These are phyloP conservation scores for Zaprionus africanus DNA, from an alignment of 1,140 invertebrate genomes.

Conservation along the genomic window DNA sequence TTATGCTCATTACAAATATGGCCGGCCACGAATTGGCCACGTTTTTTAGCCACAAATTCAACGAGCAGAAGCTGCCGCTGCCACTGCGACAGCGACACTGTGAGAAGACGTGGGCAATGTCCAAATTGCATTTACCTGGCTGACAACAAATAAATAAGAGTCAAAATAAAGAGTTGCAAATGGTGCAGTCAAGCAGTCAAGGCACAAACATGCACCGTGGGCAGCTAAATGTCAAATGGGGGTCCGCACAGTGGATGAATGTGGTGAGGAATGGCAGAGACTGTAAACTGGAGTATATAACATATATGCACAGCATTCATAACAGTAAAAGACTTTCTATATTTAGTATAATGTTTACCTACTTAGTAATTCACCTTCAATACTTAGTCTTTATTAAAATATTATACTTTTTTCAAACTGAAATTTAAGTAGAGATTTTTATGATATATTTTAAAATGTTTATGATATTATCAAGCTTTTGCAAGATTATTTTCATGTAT, in stretches of 20 bases:
- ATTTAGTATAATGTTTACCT: too few relatives aligned
- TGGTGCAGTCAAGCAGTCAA: conserved; percentile 56
- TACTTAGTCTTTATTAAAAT: too few relatives aligned
- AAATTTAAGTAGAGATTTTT: too few relatives aligned
- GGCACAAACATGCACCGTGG: conserved; percentile 15
- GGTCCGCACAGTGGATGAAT: not conserved
- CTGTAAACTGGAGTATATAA: not conserved
- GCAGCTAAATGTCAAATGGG: conserved; percentile 13
- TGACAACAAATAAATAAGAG: conserved; percentile 82
- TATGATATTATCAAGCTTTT: too few relatives aligned
- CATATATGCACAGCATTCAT: too few relatives aligned
- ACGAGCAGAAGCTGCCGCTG: conserved; percentile 44
- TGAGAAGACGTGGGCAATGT: conserved; percentile 54
- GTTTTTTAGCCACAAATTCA: conserved; percentile 19
- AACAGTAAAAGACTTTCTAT: too few relatives aligned
- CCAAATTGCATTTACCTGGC: conserved; percentile 79
- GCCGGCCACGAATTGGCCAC: conserved; percentile 74
- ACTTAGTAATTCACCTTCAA: too few relatives aligned
- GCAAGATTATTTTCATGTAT: too few relatives aligned
- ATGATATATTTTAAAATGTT: too few relatives aligned
- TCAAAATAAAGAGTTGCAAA: conserved; percentile 83
- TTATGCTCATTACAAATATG: conserved; percentile 83
- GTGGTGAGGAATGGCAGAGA: not conserved
- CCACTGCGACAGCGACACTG: conserved; percentile 14
- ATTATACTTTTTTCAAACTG: too few relatives aligned